Evolutionary conservation across 1,140 invertebrate species (phyloP).

Genomic region (Cotesia typhae): DNA sequence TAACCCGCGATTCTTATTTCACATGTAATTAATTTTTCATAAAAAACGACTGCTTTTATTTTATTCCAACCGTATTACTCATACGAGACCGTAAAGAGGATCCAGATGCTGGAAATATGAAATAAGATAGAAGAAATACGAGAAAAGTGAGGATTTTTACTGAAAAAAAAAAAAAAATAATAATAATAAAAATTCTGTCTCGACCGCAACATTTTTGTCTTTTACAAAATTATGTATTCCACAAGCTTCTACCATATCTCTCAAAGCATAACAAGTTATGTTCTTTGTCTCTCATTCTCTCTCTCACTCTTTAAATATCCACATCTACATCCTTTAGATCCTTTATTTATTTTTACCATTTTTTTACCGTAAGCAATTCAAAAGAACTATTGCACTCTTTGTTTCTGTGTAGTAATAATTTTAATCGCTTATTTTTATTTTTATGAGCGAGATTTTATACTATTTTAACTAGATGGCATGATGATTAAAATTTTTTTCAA

Average conservation of each 20-base stretch:
- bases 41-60: too few species aligned
- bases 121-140: conserved; percentile 41
- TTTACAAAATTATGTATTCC: conserved; percentile 68
- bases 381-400: conserved; percentile 3
- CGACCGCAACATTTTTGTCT: conserved; percentile 67
- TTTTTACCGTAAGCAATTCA: background rate
- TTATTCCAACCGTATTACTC: too few species aligned
- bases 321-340: conserved; percentile 38
- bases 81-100: too few species aligned
- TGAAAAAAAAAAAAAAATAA: conserved; percentile 66
- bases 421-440: too few species aligned
- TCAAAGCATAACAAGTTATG: conserved; percentile 67
- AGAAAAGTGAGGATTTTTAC: conserved; percentile 62
- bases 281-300: conserved; percentile 38
- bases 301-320: conserved; percentile 31
- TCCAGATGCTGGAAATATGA: conserved; percentile 24
- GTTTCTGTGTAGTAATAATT: background rate
- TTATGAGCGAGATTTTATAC: too few species aligned
- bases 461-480: too few species aligned
- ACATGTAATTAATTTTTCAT: too few species aligned
- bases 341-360: background rate
- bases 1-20: too few species aligned
- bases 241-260: conserved; percentile 65
- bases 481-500: too few species aligned
- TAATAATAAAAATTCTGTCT: conserved; percentile 63